Percentiles rank a stretch among this genome's conserved stretches.
phyloP scores from a whole-genome alignment of 2,113 vertebrate genomes.

The Myotis davidii region DNA sequence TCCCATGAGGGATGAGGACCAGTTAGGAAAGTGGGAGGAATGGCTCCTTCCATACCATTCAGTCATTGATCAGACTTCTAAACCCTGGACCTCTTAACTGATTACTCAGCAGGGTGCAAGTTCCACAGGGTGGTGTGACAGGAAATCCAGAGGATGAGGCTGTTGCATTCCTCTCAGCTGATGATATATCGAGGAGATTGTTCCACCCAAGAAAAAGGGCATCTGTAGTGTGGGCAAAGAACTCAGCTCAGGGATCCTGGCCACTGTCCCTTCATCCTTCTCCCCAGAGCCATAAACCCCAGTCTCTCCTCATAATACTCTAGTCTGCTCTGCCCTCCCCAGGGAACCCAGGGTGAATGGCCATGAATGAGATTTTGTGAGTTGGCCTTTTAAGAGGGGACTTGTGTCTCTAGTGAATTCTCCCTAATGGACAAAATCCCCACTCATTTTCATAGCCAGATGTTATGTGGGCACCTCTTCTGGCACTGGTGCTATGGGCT shows the following conservation, averaged over 20 bases:
- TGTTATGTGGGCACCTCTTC: neutral
- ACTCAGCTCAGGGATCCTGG: neutral
- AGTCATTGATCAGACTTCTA: neutral
- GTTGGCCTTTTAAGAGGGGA: neutral
- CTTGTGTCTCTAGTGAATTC: neutral
- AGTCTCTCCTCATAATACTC: neutral
- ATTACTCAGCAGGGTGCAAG: neutral
- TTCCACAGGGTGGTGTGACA: neutral
- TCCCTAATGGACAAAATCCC: neutral
- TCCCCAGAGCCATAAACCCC: neutral
- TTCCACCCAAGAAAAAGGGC: neutral
- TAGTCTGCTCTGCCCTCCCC: neutral
- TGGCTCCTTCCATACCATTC: neutral
- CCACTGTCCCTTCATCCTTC: neutral
- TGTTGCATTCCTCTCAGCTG: neutral
- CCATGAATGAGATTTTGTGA: neutral
- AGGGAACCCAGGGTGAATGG: neutral
- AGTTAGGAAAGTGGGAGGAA: neutral
- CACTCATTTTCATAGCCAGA: neutral
- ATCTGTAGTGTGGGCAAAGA: neutral
- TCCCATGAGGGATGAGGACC: neutral
- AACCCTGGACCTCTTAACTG: neutral
- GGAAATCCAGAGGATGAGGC: neutral
- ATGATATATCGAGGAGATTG: neutral
- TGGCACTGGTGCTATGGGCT: neutral